Percentiles rank a stretch among this genome's conserved stretches.
These are phyloP conservation scores for Microtus pennsylvanicus DNA, from an alignment of 2,113 vertebrate genomes.

Conservation along the genomic window DNA sequence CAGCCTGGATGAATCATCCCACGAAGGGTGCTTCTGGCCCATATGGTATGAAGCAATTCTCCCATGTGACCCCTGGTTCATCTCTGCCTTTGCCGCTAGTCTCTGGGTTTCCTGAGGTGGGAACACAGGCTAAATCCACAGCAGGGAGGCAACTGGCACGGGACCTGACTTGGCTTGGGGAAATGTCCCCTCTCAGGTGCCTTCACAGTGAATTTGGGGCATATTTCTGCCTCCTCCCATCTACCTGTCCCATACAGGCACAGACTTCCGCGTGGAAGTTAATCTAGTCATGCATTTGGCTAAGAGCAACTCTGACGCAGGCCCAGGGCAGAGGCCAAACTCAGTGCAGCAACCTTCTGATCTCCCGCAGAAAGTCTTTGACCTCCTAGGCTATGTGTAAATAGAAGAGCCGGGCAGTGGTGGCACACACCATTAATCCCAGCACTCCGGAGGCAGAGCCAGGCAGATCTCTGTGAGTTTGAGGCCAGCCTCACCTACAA, in stretches of 20 bases:
- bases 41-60: background rate
- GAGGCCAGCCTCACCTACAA: no score
- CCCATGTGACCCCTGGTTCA: no score
- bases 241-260: background rate
- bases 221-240: background rate
- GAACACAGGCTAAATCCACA: background rate
- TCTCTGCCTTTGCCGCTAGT: background rate
- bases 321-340: background rate
- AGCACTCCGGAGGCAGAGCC: no score
- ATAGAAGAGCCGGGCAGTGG: background rate
- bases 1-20: background rate
- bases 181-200: no score
- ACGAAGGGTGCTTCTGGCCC: background rate
- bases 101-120: background rate
- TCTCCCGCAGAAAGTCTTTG: background rate
- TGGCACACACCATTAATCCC: no score
- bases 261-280: background rate
- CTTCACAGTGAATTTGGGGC: fast-evolving
- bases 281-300: fast-evolving
- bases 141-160: fast-evolving
- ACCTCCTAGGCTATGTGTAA: background rate
- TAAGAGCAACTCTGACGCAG: background rate
- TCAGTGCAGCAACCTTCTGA: background rate
- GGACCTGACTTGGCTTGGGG: background rate
- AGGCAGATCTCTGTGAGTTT: no score